phyloP scores from a whole-genome alignment of 2,113 vertebrate genomes.

The Coturnix japonica region DNA sequence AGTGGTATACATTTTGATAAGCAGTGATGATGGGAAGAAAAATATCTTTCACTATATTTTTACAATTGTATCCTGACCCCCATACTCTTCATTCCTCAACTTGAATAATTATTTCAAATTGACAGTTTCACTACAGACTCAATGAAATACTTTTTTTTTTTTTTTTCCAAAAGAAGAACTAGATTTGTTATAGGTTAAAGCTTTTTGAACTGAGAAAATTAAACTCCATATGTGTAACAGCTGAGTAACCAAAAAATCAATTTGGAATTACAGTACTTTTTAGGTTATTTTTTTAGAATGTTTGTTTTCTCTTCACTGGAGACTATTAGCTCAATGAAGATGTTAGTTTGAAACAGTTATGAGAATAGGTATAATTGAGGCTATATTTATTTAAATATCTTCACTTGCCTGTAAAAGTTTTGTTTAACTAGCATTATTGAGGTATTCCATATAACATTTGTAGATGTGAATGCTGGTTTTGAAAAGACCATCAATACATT shows the following conservation, averaged over 20 bases:
- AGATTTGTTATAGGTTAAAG: slow-evolving; percentile 4
- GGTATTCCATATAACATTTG: background rate
- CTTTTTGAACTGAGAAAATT: slow-evolving; percentile 53
- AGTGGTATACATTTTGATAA: background rate
- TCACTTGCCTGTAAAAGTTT: slow-evolving; percentile 23
- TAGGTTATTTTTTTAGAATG: background rate
- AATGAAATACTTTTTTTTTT: background rate
- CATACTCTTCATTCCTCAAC: background rate
- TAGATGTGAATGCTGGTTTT: slow-evolving; percentile 10
- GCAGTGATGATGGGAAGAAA: background rate
- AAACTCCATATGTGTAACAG: slow-evolving; percentile 37
- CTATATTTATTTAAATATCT: slow-evolving; percentile 15
- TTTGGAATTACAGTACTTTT: slow-evolving; percentile 54
- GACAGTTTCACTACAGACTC: background rate
- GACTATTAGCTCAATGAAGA: slow-evolving; percentile 35
- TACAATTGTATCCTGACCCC: background rate
- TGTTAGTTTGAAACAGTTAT: background rate
- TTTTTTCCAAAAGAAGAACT: slow-evolving; percentile 5
- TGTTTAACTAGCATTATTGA: slow-evolving; percentile 5
- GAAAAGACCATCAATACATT: slow-evolving; percentile 27
- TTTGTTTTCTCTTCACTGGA: slow-evolving; percentile 53
- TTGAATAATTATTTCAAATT: background rate
- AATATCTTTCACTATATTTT: background rate
- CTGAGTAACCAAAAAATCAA: slow-evolving; percentile 55
- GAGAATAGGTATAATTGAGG: slow-evolving; percentile 12